These are phyloP conservation scores for Mustela lutreola DNA, from an alignment of 2,113 vertebrate genomes.

Conservation along the genomic window DNA sequence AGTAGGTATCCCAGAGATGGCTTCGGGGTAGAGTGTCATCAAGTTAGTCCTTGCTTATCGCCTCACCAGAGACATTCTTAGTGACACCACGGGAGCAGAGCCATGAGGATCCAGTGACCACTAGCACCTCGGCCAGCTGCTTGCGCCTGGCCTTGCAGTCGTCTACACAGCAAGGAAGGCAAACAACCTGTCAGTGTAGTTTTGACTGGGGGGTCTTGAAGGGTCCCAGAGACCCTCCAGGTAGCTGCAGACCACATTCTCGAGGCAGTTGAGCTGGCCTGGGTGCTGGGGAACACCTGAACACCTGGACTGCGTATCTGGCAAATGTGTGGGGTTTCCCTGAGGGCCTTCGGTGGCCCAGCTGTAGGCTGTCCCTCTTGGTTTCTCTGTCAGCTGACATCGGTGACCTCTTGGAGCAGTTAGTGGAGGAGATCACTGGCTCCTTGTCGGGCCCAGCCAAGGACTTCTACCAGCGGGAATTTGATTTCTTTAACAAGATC, in stretches of 20 bases:
- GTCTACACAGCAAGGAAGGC: not conserved
- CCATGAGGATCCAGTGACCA: not conserved
- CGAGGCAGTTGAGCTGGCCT: rapidly evolving
- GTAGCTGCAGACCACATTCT: not conserved
- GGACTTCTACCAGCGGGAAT: conserved; percentile 98
- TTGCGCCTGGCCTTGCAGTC: not conserved
- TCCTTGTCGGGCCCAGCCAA: conserved; percentile 96
- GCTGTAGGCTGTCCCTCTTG: not conserved
- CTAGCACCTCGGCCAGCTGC: rapidly evolving
- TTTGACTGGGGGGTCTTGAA: not conserved
- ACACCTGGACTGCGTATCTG: too few species aligned
- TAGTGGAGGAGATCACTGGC: conserved; percentile 96
- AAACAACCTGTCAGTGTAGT: rapidly evolving
- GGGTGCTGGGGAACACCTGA: not conserved
- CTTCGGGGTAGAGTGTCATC: not conserved
- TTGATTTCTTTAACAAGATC: conserved; percentile 99
- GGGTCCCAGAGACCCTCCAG: not conserved
- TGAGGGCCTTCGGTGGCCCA: too few species aligned
- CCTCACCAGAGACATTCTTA: not conserved
- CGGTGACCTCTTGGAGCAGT: conserved; percentile 95
- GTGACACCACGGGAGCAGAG: not conserved
- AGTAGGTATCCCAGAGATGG: not conserved
- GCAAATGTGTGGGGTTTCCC: not conserved
- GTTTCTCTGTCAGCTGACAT: conserved; percentile 92
- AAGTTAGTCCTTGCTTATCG: not conserved